Evolutionary conservation across 2,797 vertebrate genomes (phyloP), one percentile per base, ranked within the genome.

Genomic region (Sebastiscus albofasciatus): DNA sequence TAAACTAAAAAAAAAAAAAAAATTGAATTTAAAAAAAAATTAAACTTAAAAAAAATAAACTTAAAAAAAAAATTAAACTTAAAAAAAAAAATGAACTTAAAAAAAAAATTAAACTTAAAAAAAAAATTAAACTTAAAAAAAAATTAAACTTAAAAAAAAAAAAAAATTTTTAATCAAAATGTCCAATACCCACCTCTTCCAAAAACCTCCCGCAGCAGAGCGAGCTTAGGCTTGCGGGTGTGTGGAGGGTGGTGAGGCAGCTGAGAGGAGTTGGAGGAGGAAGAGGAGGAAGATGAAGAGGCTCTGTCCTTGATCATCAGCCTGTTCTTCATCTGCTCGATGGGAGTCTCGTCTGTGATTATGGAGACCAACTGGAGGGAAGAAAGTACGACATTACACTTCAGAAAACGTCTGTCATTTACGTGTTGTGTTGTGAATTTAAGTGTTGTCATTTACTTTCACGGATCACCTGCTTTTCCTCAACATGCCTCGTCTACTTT

Each of bases 311-410:
- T 97, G 83, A 95, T 95, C 94, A 96, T 93, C 60, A 97, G 92
- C 65, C 93, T 88, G 85, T 95, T 96, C 77, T 85, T 95, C 92
- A 97, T 95, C 90, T 97, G 97, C 78, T 97, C 96, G 0, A 96
- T 95, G n/a, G 96, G 96, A 0, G 93, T 96, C 91, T 97, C 95
- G 0, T 97, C 97, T 0, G 94, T 96, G 89, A 96, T 94, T 18
- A 97, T 95, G n/a, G 94, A 96, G 60, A 96, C 80, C 58, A 97
- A 59, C 97, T 97, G 89, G 12, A 71, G 46, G 73, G 24, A 20
- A 14, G 24, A 6, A 22, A 52, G 20, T 10, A 67, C 6, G 16
- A 2, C 3, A 10, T 16, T 20, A 12, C 8, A 1, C 2, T 14
- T 27, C 54, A 24, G 46, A 65, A 61, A 61, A n/a, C n/a, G n/a